Percentiles rank a stretch among this genome's conserved stretches.
phyloP scores from a whole-genome alignment of 2,888 invertebrate genomes.

The Aricia artaxerxes region DNA sequence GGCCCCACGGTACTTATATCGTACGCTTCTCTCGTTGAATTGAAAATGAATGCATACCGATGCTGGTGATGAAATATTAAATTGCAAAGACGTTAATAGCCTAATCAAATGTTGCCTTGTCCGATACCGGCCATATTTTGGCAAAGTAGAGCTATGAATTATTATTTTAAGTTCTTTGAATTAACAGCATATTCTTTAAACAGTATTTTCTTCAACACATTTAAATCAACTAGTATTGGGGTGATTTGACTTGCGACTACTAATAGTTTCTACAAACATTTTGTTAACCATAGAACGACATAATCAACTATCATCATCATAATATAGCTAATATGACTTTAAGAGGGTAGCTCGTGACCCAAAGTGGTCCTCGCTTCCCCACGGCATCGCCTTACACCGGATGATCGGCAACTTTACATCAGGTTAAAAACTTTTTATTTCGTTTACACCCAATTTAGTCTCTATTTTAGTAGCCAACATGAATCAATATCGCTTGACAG shows the following conservation, averaged over 20 bases:
- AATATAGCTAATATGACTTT: constrained; percentile 31
- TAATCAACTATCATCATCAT: constrained; percentile 12
- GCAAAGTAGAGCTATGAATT: background rate
- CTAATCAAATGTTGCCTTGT: background rate
- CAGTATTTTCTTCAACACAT: no score
- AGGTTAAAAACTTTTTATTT: constrained; percentile 50
- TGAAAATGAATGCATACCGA: background rate
- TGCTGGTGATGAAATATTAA: background rate
- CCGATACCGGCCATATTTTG: background rate
- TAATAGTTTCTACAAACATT: background rate
- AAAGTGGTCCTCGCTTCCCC: constrained; percentile 65
- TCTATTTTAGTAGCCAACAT: constrained; percentile 38
- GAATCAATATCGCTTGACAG: constrained; percentile 36
- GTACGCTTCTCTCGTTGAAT: background rate
- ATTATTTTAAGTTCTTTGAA: background rate
- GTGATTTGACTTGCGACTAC: background rate
- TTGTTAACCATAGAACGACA: background rate
- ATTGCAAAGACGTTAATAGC: background rate
- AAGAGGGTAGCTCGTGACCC: constrained; percentile 50
- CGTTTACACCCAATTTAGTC: constrained; percentile 34
- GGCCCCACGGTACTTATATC: background rate
- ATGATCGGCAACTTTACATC: constrained; percentile 64
- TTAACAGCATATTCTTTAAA: no score
- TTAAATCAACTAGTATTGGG: background rate
- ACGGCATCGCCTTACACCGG: constrained; percentile 75